Base-by-base conservation (phyloP, 2,888 invertebrate species). In the Caenorhabditis becei region DNA sequence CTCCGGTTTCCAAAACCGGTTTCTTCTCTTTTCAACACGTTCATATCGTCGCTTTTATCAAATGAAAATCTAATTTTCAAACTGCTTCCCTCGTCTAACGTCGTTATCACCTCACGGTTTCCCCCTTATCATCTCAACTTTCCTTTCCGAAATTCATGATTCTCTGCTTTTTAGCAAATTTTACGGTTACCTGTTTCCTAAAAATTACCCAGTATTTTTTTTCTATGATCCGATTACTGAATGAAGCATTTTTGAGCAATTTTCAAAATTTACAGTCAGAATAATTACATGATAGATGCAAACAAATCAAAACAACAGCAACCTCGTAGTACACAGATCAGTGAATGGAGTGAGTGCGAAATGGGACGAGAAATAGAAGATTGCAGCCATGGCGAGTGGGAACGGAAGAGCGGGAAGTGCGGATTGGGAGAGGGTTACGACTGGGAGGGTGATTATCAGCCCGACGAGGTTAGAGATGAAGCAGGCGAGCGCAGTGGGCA, bases 391-490 rank as follows among this genome's bases (percentile, higher is more conserved):
- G 8, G 56, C 24, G 0, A 80, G 41, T 1, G 80, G 80, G 20
- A 80, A 69, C 8, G 80, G 80, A 10, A 80, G 62, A 28, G 80
- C 80, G 16, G 80, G 80, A 14, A 80, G 41, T 0, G 80, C 56
- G 8, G 56, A 58, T 53, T 74, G 80, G 1, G 69, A 28, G 10
- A 80, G 44, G 0, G 74, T 56, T 16, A 80, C 80, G 23, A 80
- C 44, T 5, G 80, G 80, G n/a, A 80, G 69, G 24, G 69, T 80
- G 5, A 74, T 80, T 3, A 59, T 62, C n/a, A 80, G 65, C 0
- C 74, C 80, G 26, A 44, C 63, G 11, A 80, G 58, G 28, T 80
- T 80, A 1, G 80, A 74, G 3, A 80, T 35, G 35, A 80, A 70
- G 18, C 80, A 80, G 1, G 80, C 67, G 10, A 80, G 11, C 0